Evolutionary conservation across 2,888 invertebrate genomes (phyloP).

Genomic region (Napeogenes sylphis): DNA sequence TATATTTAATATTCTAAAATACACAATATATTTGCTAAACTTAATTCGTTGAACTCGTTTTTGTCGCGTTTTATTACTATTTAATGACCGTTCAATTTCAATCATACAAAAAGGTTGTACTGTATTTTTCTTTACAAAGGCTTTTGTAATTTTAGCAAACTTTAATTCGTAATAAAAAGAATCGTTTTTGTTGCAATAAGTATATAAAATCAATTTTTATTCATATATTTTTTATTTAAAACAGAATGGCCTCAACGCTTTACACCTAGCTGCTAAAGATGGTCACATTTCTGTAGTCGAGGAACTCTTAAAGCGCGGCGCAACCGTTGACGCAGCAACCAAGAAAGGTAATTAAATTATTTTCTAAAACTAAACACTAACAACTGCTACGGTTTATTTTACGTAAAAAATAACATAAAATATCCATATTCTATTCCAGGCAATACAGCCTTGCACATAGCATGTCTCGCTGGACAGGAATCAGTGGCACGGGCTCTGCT

Average conservation of each 20-base stretch:
- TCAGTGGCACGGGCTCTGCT: conserved; percentile 95
- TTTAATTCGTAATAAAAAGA: not conserved
- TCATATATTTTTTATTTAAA: conserved; percentile 30
- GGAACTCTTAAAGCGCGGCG: conserved; percentile 92
- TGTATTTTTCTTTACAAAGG: not conserved
- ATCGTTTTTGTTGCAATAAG: not conserved
- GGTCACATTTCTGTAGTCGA: conserved; percentile 96
- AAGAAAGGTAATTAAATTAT: conserved; percentile 88
- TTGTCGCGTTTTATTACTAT: not conserved
- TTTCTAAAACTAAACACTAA: not conserved
- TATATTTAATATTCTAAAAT: too few relatives aligned
- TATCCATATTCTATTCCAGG: conserved; percentile 45
- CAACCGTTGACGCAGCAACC: conserved; percentile 96
- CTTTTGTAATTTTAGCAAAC: not conserved
- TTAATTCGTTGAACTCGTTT: conserved; percentile 3
- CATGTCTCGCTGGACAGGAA: conserved; percentile 97
- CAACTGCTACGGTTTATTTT: not conserved
- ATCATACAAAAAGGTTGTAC: not conserved
- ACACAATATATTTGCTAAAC: not conserved
- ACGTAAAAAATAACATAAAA: not conserved
- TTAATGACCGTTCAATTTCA: conserved; percentile 4
- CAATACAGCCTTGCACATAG: conserved; percentile 97
- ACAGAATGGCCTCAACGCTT: conserved; percentile 97
- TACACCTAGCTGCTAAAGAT: conserved; percentile 98
- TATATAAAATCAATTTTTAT: not conserved